Evolutionary conservation across 1,140 invertebrate species (phyloP), one percentile per base, ranked within the genome.

Genomic region (Apis florea): DNA sequence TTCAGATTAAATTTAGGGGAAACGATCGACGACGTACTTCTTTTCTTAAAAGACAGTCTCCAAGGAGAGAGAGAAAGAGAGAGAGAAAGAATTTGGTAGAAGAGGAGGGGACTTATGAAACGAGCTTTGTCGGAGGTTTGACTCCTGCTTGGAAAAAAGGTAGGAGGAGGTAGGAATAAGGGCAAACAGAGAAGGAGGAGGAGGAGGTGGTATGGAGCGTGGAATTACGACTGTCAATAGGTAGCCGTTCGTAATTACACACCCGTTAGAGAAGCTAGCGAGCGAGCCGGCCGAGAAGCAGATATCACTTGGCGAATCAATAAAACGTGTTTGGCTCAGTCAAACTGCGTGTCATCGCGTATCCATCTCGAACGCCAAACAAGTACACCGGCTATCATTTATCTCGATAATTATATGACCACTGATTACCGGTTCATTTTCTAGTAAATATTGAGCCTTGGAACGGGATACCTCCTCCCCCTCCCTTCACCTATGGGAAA

Each of bases 261-360:
- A 79, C 76, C 76, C 76, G 76, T 70, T 79, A 79, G 76, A 79
- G 76, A 47, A 61, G 56, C 40, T 58, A 12, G 31, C 54, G 40
- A 70, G 49, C 67, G 56, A 51, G 56, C 54, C 67, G 56, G 67
- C 56, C 76, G 67, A 79, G 76, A 70, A 79, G 76, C 76, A 79
- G 76, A 70, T 79, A 79, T 79, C 76, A 59, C 56, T 70, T 61
- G 66, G 67, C 76, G 76, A 79, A 79, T 79, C 76, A 79, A 79
- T 79, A 79, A 79, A 79, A 58, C 67, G 76, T 79, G 76, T 79
- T 79, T 79, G 76, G 56, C 47, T 79, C 76, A 59, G 76, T 70
- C 76, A 79, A 79, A 79, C 76, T 79, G 76, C 66, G 67, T 79
- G 76, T 79, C 76, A 70, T 79, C 76, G 76, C 53, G 76, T 70